phyloP scores from a whole-genome alignment of 2,888 invertebrate genomes.

The Hyalella azteca region DNA sequence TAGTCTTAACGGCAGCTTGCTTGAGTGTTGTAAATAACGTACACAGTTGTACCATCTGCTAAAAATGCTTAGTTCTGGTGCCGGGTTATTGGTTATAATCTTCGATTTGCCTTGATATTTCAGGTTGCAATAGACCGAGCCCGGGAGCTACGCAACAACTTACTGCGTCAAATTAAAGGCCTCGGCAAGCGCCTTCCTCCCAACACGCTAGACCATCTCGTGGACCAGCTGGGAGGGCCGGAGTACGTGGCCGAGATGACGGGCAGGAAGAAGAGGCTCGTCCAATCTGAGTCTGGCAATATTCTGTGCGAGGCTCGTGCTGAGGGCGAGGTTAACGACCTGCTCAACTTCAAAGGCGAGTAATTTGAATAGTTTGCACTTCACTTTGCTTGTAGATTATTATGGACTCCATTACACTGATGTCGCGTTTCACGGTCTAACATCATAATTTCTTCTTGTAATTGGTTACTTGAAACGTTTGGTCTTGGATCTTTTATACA shows the following conservation, averaged over 20 bases:
- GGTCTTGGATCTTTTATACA: not conserved
- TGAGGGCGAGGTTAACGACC: slow-evolving; percentile 93
- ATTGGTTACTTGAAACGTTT: not conserved
- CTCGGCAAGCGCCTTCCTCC: slow-evolving; percentile 89
- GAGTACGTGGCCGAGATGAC: slow-evolving; percentile 88
- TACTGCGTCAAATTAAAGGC: slow-evolving; percentile 82
- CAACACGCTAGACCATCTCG: slow-evolving; percentile 96
- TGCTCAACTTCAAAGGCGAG: slow-evolving; percentile 77
- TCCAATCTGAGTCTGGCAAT: slow-evolving; percentile 88
- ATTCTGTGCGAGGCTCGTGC: slow-evolving; percentile 94
- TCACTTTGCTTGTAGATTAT: not conserved
- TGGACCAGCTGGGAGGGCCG: slow-evolving; percentile 96
- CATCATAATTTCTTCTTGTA: not conserved
- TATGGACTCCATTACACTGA: not conserved
- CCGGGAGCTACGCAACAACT: slow-evolving; percentile 61
- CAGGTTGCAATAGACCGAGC: slow-evolving; percentile 75
- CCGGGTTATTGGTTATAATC: no score
- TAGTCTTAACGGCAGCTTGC: no score
- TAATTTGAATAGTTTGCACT: not conserved
- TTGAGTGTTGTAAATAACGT: no score
- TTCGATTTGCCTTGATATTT: no score
- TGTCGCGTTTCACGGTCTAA: not conserved
- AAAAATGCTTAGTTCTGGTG: no score
- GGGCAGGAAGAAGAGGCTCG: slow-evolving; percentile 90
- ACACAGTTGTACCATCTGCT: no score